phyloP scores from a whole-genome alignment of 2,797 vertebrate genomes.

The Epinephelus awoara region DNA sequence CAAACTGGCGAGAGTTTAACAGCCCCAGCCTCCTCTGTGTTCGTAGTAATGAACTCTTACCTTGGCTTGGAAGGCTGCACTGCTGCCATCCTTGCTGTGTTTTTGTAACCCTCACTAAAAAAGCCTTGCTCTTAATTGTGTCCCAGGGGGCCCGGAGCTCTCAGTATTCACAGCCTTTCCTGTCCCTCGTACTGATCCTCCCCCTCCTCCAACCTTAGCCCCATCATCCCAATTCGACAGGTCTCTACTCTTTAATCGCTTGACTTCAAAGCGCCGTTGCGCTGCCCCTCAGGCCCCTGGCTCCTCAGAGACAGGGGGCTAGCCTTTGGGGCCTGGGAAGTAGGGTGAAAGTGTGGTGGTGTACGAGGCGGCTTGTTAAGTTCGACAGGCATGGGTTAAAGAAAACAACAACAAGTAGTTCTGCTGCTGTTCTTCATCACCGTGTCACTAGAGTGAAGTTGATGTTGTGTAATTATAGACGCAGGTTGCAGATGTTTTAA shows the following conservation, averaged over 20 bases:
- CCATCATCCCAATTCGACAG: conserved; percentile 77
- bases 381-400: conserved; percentile 47
- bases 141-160: conserved; percentile 73
- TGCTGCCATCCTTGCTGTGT: conserved; percentile 74
- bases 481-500: conserved; percentile 51
- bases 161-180: conserved; percentile 79
- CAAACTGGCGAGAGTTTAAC: conserved; percentile 64
- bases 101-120: conserved; percentile 81
- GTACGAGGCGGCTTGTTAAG: conserved; percentile 35
- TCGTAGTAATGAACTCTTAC: conserved; percentile 78
- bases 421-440: conserved; percentile 49
- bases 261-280: conserved; percentile 81
- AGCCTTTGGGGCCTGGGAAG: conserved; percentile 71
- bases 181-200: conserved; percentile 77
- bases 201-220: conserved; percentile 67
- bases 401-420: conserved; percentile 68
- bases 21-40: conserved; percentile 56
- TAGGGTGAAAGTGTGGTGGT: conserved; percentile 58
- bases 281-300: conserved; percentile 68
- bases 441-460: conserved; percentile 34
- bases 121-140: conserved; percentile 81
- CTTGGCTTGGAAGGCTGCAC: conserved; percentile 71
- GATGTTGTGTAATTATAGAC: conserved; percentile 51
- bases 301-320: conserved; percentile 60
- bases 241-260: conserved; percentile 82